Base-by-base conservation (phyloP, 2,113 vertebrate genomes). In the Passer montanus region DNA sequence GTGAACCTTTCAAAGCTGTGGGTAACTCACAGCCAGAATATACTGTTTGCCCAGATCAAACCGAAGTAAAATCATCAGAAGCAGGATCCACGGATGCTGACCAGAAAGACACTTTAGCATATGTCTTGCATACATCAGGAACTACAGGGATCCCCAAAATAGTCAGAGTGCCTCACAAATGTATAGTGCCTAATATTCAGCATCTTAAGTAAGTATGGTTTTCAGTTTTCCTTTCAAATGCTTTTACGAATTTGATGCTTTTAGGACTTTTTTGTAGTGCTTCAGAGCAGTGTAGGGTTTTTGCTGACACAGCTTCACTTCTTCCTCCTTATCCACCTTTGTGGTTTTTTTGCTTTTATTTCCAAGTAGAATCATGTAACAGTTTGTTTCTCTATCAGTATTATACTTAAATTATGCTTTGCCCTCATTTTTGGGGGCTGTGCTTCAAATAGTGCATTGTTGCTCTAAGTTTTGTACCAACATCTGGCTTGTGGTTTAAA, bases 121-220 rank as follows among this genome's bases (percentile, higher is more conserved):
- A 99, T 37, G 87, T 99, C 90, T 97, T 99, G 13, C 99, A 99
- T 92, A 99, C 99, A 20, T 99, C 99, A 44, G 99, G 99, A 96
- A 99, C 99, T 16, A 99, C 99, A 4, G 99, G 99, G 22, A 81
- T 85, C 16, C 99, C 99, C 19, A 99, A 99, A 98, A 98, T 98
- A 76, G 99, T 99, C 70, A 98, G 98, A 97, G 99, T 99, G 21
- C 99, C 99, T 80, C 99, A 99, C 78, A 93, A 93, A 55, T 99
- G 99, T 67, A 99, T 99, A 53, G 91, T 99, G 43, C 99, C 99
- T 74, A 99, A 99, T 91, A 98, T 99, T 93, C 96, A 98, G n/a
- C 98, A 99, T 93, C 98, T 99, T 60, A 98, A 97, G 99, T 99
- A 93, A 97, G 98, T 97, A 56, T 63, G 15, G 10, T 83, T 90